Conservation (phyloP, 2,113 vertebrate species). For the Neolamprologus ventralis region DNA sequence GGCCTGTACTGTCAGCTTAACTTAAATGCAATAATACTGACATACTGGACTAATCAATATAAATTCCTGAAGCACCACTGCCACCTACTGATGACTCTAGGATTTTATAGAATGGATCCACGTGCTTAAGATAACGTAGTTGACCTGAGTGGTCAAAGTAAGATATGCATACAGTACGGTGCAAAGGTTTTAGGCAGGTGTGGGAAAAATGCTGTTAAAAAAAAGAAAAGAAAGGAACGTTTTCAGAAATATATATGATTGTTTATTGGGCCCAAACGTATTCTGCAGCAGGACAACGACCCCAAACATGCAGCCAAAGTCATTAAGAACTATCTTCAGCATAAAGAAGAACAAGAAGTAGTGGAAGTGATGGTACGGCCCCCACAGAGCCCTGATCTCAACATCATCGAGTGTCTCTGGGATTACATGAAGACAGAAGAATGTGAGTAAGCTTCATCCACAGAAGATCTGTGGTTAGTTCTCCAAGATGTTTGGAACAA, state of each 20-base stretch:
- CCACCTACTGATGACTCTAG: constrained; percentile 40
- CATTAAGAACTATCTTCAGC: not conserved
- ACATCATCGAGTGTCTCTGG: not conserved
- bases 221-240: fast-evolving
- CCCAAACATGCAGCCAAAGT: not conserved
- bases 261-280: not conserved
- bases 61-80: constrained; percentile 32
- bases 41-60: not conserved
- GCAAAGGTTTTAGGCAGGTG: not conserved
- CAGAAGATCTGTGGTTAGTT: not conserved
- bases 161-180: fast-evolving
- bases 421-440: not conserved
- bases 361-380: not conserved
- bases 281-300: not conserved
- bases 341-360: not conserved
- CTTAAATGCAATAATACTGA: not conserved
- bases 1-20: not conserved
- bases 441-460: fast-evolving
- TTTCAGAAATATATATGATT: not conserved
- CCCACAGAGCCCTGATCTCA: not conserved
- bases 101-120: not conserved
- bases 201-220: not conserved
- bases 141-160: not conserved
- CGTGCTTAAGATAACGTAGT: fast-evolving
- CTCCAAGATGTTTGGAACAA: not conserved